Conservation (phyloP, 2,113 vertebrate species). For the Halcyon senegalensis region DNA sequence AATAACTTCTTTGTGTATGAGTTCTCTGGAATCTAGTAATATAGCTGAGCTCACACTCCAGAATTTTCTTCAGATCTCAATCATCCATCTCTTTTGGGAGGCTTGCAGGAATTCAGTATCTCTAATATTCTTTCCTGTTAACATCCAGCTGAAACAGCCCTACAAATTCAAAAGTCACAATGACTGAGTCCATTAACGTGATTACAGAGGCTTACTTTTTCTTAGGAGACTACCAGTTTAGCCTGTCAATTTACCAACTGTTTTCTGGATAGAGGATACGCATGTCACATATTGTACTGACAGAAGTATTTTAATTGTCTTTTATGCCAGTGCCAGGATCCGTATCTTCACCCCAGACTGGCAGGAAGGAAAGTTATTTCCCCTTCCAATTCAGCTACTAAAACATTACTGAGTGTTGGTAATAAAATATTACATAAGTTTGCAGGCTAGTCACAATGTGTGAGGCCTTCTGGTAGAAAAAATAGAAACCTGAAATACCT, state of each 20-base stretch:
- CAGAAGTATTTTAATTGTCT: conserved; percentile 3
- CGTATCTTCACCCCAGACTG: not conserved
- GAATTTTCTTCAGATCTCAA: not conserved
- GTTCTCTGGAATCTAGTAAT: not conserved
- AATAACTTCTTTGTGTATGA: not conserved
- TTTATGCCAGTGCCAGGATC: not conserved
- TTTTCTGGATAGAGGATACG: not conserved
- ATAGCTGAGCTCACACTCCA: not conserved
- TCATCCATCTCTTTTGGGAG: not conserved
- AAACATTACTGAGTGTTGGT: not conserved
- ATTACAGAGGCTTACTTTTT: not conserved
- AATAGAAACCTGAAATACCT: not conserved
- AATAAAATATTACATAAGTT: not conserved
- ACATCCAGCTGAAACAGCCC: not conserved
- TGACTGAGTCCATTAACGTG: not conserved
- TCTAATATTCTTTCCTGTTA: not conserved
- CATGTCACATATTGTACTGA: not conserved
- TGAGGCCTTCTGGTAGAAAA: not conserved
- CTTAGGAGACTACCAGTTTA: not conserved
- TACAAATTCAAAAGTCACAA: not conserved
- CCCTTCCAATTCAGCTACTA: not conserved
- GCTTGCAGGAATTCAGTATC: not conserved
- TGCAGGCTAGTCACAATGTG: not conserved
- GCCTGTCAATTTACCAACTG: not conserved
- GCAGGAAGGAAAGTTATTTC: not conserved